phyloP scores from a whole-genome alignment of 30 jellyfish, hydroid and myxozoan genomes.

The Rhopilema esculentum region DNA sequence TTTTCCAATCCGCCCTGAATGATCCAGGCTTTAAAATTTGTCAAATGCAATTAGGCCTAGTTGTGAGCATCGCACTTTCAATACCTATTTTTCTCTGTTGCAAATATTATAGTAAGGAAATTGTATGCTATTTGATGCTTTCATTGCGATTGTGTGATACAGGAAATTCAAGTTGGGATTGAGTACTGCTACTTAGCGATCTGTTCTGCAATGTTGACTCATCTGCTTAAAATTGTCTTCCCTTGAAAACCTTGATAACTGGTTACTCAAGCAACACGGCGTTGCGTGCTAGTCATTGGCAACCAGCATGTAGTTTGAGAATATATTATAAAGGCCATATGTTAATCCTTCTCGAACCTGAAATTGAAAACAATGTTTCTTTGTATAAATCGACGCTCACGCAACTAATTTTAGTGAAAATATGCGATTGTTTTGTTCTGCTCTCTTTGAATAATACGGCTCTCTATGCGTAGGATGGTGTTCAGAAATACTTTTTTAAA shows the following conservation, averaged over 20 bases:
- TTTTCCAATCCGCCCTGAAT: too few relatives aligned
- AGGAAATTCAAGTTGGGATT: background rate
- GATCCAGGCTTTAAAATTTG: too few relatives aligned
- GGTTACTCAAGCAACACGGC: background rate
- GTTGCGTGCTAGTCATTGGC: background rate
- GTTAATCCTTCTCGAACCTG: background rate
- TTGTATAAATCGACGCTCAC: background rate
- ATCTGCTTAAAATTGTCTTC: background rate
- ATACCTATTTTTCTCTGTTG: background rate
- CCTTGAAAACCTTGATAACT: background rate
- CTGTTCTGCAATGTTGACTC: background rate
- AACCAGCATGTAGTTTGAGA: background rate
- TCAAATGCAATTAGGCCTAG: background rate
- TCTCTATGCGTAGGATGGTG: too few relatives aligned
- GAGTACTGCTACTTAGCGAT: background rate
- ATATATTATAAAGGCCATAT: background rate
- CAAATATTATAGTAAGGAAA: background rate
- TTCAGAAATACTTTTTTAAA: too few relatives aligned
- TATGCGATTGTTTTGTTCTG: background rate
- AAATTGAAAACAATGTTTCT: background rate
- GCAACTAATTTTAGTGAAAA: background rate
- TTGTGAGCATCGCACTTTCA: background rate
- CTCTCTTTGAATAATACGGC: background rate
- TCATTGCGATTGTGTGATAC: background rate
- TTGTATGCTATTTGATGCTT: background rate